Evolutionary conservation across 1,140 invertebrate genomes (phyloP).

Genomic region (Drosophila ironensis): DNA sequence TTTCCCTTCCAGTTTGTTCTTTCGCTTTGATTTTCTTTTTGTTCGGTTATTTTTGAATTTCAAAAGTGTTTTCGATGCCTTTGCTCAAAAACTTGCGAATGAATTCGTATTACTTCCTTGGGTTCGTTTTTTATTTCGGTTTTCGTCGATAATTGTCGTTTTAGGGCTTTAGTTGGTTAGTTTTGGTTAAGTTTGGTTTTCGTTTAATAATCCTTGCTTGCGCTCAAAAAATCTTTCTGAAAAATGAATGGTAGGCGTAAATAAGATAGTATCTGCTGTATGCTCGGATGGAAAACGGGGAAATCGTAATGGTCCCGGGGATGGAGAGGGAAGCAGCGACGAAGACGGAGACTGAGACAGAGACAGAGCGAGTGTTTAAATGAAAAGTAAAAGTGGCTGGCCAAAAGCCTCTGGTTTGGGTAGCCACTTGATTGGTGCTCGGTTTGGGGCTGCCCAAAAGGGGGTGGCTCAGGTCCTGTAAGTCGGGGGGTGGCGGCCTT

Average conservation of each 20-base stretch:
- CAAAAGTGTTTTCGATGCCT: slow-evolving; percentile 53
- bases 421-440: slow-evolving; percentile 74
- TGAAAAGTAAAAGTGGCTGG: slow-evolving; percentile 72
- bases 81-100: slow-evolving; percentile 51
- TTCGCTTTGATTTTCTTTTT: slow-evolving; percentile 61
- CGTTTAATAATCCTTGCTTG: slow-evolving; percentile 76
- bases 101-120: slow-evolving; percentile 35
- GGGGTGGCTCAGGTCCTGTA: slow-evolving; percentile 13
- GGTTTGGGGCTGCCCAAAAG: slow-evolving; percentile 51
- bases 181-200: slow-evolving; percentile 47
- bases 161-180: slow-evolving; percentile 49
- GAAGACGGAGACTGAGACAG: neutral
- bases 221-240: slow-evolving; percentile 81
- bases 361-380: slow-evolving; percentile 30
- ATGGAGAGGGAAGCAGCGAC: neutral
- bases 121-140: slow-evolving; percentile 23
- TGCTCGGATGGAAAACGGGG: neutral
- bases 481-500: slow-evolving; percentile 26
- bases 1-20: slow-evolving; percentile 23
- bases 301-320: neutral
- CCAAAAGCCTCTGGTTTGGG: slow-evolving; percentile 69
- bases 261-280: slow-evolving; percentile 34
- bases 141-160: slow-evolving; percentile 35
- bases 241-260: slow-evolving; percentile 43
- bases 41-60: slow-evolving; percentile 24